Percentiles rank a stretch among this genome's conserved stretches.
Conservation (phyloP, 2,113 vertebrate genomes). For the Beaufortia kweichowensis region DNA sequence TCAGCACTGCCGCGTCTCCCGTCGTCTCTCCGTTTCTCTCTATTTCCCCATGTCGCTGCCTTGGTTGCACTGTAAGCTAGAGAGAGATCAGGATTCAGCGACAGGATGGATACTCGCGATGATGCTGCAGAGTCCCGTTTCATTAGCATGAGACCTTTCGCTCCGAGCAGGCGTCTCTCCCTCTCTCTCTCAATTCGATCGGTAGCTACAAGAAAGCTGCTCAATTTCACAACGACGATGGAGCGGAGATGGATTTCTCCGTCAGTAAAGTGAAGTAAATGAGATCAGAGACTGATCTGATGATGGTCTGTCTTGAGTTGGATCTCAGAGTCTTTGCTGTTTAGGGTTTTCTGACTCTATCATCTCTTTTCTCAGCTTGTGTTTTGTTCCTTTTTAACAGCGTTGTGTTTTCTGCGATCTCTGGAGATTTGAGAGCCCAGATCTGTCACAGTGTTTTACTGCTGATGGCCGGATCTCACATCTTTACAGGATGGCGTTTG, state of each 20-base stretch:
- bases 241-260: background rate
- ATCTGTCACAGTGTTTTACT: too few relatives aligned
- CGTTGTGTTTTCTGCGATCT: too few relatives aligned
- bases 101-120: too few relatives aligned
- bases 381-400: too few relatives aligned
- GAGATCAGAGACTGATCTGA: background rate
- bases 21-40: constrained; percentile 40
- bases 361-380: constrained; percentile 53
- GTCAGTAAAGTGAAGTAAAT: background rate
- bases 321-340: constrained; percentile 16
- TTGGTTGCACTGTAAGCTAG: background rate
- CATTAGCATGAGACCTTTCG: background rate
- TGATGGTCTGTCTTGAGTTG: background rate
- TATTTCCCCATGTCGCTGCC: background rate
- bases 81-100: too few relatives aligned
- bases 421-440: constrained; percentile 47
- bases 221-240: background rate
- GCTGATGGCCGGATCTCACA: too few relatives aligned
- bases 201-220: background rate
- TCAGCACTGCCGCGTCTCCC: constrained; percentile 46
- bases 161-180: background rate
- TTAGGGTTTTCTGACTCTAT: constrained; percentile 42
- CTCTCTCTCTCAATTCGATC: background rate
- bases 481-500: constrained; percentile 5
- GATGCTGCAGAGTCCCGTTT: constrained; percentile 12